Percentiles rank a stretch among this genome's conserved stretches.
phyloP scores from a whole-genome alignment of 2,113 vertebrate genomes.

The Neolamprologus kungweensis region DNA sequence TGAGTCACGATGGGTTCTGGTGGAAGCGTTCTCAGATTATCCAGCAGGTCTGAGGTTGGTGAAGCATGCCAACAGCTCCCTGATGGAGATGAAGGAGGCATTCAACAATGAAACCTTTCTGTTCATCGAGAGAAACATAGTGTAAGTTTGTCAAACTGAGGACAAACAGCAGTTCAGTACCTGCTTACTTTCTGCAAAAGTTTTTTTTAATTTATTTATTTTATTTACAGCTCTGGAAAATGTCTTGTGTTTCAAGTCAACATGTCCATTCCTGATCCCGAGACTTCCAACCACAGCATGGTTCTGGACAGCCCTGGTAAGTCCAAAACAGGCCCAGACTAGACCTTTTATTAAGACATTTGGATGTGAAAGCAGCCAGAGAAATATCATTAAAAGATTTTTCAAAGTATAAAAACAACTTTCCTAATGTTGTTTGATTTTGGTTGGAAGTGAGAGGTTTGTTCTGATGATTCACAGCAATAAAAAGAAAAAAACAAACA shows the following conservation, averaged over 20 bases:
- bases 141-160: background rate
- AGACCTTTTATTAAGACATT: background rate
- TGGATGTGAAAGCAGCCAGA: background rate
- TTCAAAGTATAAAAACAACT: background rate
- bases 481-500: background rate
- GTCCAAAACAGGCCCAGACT: background rate
- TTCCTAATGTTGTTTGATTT: background rate
- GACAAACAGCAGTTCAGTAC: background rate
- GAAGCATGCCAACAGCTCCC: background rate
- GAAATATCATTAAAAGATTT: background rate
- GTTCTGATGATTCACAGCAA: background rate
- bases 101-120: background rate
- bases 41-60: background rate
- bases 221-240: background rate
- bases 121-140: background rate
- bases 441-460: background rate
- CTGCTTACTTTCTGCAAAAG: too few species aligned
- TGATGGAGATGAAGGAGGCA: background rate
- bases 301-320: background rate
- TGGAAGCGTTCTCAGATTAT: background rate
- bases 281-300: background rate
- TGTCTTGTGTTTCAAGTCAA: background rate
- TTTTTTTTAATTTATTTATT: rapidly evolving
- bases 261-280: background rate
- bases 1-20: background rate